These are phyloP conservation scores for Cinclus mexicanus DNA, from an alignment of 2,113 vertebrate genomes.

Conservation along the genomic window DNA sequence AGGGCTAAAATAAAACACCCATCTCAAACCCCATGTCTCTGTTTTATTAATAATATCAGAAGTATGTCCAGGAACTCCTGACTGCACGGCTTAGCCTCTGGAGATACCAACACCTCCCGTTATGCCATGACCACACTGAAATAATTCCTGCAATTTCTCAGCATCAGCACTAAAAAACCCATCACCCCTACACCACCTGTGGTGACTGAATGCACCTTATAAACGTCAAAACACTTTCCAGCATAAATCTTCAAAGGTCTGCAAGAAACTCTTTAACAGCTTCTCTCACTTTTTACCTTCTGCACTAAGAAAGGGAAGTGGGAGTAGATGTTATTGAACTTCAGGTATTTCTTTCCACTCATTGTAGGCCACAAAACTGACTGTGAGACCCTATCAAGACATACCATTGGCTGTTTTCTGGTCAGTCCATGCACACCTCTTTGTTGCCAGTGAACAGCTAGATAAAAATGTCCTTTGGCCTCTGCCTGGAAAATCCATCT, in stretches of 20 bases:
- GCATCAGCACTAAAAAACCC: conserved; percentile 4
- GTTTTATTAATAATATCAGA: background rate
- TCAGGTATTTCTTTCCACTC: background rate
- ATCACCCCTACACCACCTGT: background rate
- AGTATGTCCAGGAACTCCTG: background rate
- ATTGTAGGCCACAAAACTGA: background rate
- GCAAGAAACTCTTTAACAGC: background rate
- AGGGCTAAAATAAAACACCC: background rate
- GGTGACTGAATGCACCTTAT: background rate
- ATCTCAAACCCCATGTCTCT: background rate
- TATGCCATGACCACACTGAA: background rate
- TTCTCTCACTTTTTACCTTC: background rate
- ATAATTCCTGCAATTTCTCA: background rate
- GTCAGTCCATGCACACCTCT: background rate
- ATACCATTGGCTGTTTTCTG: background rate
- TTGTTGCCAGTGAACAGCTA: background rate
- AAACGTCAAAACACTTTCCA: conserved; percentile 7
- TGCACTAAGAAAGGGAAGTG: background rate
- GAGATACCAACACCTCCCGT: background rate
- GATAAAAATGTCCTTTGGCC: background rate
- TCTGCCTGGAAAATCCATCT: conserved; percentile 27
- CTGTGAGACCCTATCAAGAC: background rate
- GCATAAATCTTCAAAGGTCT: background rate
- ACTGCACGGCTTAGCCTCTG: background rate
- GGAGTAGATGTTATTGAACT: background rate